These are phyloP conservation scores for Schizotus pectinicornis DNA, from an alignment of 2,888 invertebrate species.

Conservation along the genomic window DNA sequence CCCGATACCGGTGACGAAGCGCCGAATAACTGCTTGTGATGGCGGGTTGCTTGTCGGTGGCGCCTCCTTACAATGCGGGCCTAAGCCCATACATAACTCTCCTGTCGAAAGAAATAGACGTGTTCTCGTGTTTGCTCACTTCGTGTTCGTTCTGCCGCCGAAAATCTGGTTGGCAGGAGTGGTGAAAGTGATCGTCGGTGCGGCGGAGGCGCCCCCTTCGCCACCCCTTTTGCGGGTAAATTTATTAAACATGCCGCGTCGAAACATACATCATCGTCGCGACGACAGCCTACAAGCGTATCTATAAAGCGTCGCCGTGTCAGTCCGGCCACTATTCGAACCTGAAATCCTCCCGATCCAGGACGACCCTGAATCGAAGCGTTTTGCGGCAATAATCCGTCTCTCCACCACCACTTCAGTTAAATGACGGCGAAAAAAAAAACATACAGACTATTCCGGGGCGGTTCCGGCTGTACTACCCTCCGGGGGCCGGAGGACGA, in stretches of 20 bases:
- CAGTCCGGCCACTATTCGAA: slow-evolving; percentile 13
- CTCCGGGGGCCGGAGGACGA: background rate
- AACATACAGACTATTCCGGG: background rate
- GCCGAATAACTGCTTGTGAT: too few species aligned
- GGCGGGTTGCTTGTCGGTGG: too few species aligned
- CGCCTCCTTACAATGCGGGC: too few species aligned
- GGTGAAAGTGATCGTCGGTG: too few species aligned
- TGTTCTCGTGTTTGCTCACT: too few species aligned
- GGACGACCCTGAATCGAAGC: too few species aligned
- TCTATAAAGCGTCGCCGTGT: slow-evolving; percentile 19
- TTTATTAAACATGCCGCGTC: slow-evolving; percentile 7
- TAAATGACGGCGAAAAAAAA: background rate
- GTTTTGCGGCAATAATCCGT: background rate
- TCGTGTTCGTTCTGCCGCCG: too few species aligned
- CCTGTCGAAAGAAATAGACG: too few species aligned
- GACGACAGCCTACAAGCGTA: slow-evolving; percentile 16
- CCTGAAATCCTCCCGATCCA: slow-evolving; percentile 19
- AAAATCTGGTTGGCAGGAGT: too few species aligned
- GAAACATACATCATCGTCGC: slow-evolving; percentile 16
- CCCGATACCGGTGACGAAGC: too few species aligned
- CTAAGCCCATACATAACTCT: too few species aligned
- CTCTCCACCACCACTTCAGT: background rate
- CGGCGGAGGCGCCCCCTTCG: background rate
- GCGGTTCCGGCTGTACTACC: background rate
- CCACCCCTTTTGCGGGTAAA: background rate